phyloP scores from a whole-genome alignment of 2,113 vertebrate species.

The Menidia beryllina region DNA sequence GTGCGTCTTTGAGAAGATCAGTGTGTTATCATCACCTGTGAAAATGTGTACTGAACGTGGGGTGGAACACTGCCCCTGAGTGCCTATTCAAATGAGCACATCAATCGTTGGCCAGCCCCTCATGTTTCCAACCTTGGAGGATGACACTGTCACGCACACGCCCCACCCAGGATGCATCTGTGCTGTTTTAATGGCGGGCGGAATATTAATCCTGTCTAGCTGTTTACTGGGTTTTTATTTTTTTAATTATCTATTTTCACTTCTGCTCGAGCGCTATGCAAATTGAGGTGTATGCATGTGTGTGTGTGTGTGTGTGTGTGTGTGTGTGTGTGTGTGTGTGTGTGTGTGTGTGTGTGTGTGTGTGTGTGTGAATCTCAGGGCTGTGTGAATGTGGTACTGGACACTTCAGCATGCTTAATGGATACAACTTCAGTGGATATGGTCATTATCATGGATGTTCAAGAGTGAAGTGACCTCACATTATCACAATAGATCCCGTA shows the following conservation, averaged over 20 bases:
- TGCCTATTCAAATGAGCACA: slow-evolving; percentile 77
- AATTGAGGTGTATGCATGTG: slow-evolving; percentile 59
- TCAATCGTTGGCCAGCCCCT: slow-evolving; percentile 64
- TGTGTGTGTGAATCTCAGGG: slow-evolving; percentile 59
- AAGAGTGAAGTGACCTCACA: slow-evolving; percentile 78
- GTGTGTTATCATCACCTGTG: slow-evolving; percentile 53
- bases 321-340: slow-evolving; percentile 37
- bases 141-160: slow-evolving; percentile 63
- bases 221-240: slow-evolving; percentile 58
- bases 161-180: slow-evolving; percentile 67
- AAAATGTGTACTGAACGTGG: slow-evolving; percentile 48
- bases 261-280: slow-evolving; percentile 71
- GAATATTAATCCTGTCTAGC: slow-evolving; percentile 70
- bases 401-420: slow-evolving; percentile 79
- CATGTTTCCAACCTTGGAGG: slow-evolving; percentile 64
- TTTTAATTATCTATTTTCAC: slow-evolving; percentile 65
- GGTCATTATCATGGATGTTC: slow-evolving; percentile 77
- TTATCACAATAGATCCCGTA: slow-evolving; percentile 75
- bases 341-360: slow-evolving; percentile 44
- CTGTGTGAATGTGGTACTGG: slow-evolving; percentile 69
- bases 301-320: slow-evolving; percentile 50
- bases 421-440: slow-evolving; percentile 77
- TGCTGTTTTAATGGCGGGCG: slow-evolving; percentile 62
- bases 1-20: slow-evolving; percentile 35
- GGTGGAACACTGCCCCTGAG: slow-evolving; percentile 67